Conservation (phyloP, 92 coral and sea anemone species). For the Zoanthus sansibaricus region DNA sequence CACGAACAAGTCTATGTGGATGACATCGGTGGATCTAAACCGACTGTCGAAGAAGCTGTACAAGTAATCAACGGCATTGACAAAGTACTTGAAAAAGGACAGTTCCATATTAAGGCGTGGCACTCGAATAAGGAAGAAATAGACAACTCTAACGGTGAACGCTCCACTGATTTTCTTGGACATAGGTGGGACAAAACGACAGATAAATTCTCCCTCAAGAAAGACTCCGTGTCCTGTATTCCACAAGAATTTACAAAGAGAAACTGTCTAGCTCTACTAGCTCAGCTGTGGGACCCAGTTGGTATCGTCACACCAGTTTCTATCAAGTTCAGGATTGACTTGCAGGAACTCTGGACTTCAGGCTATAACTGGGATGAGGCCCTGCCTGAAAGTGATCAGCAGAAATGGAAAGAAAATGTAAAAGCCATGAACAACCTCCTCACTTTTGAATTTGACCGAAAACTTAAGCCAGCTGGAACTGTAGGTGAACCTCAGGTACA, state of each 20-base stretch:
- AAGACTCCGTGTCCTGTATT: constrained; percentile 30
- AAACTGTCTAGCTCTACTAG: constrained; percentile 58
- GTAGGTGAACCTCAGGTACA: constrained; percentile 70
- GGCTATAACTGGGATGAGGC: constrained; percentile 73
- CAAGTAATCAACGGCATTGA: constrained; percentile 59
- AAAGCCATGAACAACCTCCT: constrained; percentile 63
- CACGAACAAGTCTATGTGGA: constrained; percentile 64
- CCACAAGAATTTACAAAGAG: constrained; percentile 59
- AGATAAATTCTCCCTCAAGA: constrained; percentile 70
- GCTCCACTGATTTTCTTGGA: constrained; percentile 58
- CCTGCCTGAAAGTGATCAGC: constrained; percentile 65
- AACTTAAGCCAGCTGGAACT: constrained; percentile 68
- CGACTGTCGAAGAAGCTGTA: constrained; percentile 42
- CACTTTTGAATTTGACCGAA: constrained; percentile 50
- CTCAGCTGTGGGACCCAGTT: constrained; percentile 74
- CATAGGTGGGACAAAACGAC: constrained; percentile 65
- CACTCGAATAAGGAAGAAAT: constrained; percentile 54
- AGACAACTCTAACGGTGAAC: constrained; percentile 51
- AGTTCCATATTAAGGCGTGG: constrained; percentile 64
- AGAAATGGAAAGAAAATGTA: constrained; percentile 61
- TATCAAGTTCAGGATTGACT: constrained; percentile 62
- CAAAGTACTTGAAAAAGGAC: constrained; percentile 62
- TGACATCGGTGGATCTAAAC: constrained; percentile 68
- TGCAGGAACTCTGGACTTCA: constrained; percentile 72
- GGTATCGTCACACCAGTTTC: constrained; percentile 67